phyloP scores from a whole-genome alignment of 2,888 invertebrate species.

The Eledone cirrhosa region DNA sequence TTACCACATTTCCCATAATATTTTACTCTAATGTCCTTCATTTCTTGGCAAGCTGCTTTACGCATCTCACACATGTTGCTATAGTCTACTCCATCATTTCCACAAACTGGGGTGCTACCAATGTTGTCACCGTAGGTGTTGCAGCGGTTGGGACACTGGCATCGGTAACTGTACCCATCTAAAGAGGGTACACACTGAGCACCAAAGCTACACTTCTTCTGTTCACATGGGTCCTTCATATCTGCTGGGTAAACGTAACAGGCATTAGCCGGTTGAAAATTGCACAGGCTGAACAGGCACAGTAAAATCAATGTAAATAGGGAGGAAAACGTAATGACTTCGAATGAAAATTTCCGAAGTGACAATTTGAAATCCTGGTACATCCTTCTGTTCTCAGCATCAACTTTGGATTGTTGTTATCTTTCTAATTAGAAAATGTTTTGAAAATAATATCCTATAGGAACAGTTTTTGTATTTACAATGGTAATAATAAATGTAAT shows the following conservation, averaged over 20 bases:
- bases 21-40: conserved; percentile 66
- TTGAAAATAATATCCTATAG: no score
- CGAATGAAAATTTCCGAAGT: conserved; percentile 20
- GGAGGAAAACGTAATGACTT: conserved; percentile 15
- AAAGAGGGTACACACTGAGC: conserved; percentile 74
- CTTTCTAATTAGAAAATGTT: no score
- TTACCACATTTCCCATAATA: conserved; percentile 70
- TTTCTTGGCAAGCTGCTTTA: conserved; percentile 64
- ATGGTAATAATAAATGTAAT: no score
- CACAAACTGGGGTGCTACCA: conserved; percentile 82
- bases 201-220: conserved; percentile 76
- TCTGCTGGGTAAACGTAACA: conserved; percentile 74
- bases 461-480: no score
- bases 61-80: conserved; percentile 66
- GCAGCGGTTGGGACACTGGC: conserved; percentile 82
- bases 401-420: conserved; percentile 12
- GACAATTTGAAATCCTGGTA: conserved; percentile 25
- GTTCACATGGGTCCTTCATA: conserved; percentile 78
- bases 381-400: conserved; percentile 25
- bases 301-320: conserved; percentile 11
- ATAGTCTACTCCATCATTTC: conserved; percentile 70
- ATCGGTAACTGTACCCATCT: conserved; percentile 79
- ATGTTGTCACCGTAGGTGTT: conserved; percentile 85
- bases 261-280: conserved; percentile 40
- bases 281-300: conserved; percentile 21